A percentile compares a stretch with the other conserved stretches of the same genome.
phyloP scores from a whole-genome alignment of 2,797 vertebrate species.

The Coracias cyanogaster region DNA sequence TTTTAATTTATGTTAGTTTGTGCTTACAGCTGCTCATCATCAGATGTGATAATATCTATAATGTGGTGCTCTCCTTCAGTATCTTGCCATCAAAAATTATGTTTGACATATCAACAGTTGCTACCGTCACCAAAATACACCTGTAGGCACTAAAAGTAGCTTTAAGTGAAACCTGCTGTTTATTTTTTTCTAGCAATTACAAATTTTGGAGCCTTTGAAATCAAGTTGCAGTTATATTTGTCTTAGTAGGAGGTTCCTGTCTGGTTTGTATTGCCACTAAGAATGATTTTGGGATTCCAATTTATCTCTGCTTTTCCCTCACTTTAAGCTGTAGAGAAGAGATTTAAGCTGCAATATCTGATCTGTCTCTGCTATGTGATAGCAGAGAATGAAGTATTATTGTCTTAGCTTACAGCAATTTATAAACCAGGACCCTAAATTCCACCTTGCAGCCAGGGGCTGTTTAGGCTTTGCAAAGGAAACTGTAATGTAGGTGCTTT shows the following conservation, averaged over 20 bases:
- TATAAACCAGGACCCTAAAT: conserved; percentile 19
- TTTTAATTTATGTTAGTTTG: conserved; percentile 74
- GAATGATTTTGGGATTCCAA: neutral
- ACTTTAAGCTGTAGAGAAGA: conserved; percentile 12
- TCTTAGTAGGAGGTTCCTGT: neutral
- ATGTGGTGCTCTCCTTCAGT: conserved; percentile 47
- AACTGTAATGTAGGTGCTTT: neutral
- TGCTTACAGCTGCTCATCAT: conserved; percentile 63
- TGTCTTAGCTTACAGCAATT: conserved; percentile 31
- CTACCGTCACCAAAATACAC: conserved; percentile 42
- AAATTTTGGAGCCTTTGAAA: conserved; percentile 33
- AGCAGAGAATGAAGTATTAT: conserved; percentile 15
- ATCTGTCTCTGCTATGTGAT: conserved; percentile 6
- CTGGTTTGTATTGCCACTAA: neutral
- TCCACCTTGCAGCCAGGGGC: neutral
- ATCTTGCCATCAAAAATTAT: conserved; percentile 52
- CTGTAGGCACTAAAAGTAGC: conserved; percentile 38
- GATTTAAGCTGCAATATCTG: conserved; percentile 43
- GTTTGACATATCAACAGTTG: conserved; percentile 48
- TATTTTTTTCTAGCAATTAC: conserved; percentile 42
- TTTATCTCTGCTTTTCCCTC: conserved; percentile 29
- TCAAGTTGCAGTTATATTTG: conserved; percentile 24
- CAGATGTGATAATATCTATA: conserved; percentile 63
- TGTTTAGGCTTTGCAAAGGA: conserved; percentile 9
- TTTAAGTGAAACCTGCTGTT: conserved; percentile 19